Conservation (phyloP, 2,113 vertebrate genomes). For the Chloropsis hardwickii region DNA sequence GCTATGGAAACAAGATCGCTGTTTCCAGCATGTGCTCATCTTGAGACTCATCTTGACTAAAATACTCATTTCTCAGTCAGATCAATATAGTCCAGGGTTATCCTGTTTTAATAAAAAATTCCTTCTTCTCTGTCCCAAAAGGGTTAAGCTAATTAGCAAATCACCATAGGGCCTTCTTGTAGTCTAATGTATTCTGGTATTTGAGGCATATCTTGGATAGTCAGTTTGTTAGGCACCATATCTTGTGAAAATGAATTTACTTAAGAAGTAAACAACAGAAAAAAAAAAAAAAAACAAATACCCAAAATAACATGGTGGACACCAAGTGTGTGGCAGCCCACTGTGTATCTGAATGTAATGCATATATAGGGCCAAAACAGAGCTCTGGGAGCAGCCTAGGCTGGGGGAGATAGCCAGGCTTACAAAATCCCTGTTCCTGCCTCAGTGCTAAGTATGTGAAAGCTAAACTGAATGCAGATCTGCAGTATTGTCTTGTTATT, state of each 20-base stretch:
- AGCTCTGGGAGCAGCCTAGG: not conserved
- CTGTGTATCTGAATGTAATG: not conserved
- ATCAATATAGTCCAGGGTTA: slow-evolving; percentile 47
- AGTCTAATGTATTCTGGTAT: slow-evolving; percentile 35
- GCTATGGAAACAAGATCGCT: slow-evolving; percentile 55
- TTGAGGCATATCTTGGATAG: slow-evolving; percentile 17
- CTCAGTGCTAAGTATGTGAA: not conserved
- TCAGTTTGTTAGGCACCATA: not conserved
- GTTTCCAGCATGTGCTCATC: slow-evolving; percentile 33
- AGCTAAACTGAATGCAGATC: not conserved
- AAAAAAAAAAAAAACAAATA: not conserved
- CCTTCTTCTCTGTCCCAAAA: slow-evolving; percentile 24
- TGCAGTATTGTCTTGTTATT: not conserved
- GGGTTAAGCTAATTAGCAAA: slow-evolving; percentile 57
- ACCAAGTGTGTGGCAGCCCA: not conserved
- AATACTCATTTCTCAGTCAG: slow-evolving; percentile 36
- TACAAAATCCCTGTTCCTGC: not conserved
- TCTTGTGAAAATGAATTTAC: slow-evolving; percentile 16
- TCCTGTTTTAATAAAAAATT: slow-evolving; percentile 59
- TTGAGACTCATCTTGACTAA: slow-evolving; percentile 43
- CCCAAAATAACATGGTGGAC: not conserved
- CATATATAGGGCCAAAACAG: not conserved
- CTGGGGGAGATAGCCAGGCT: not conserved
- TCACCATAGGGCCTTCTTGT: slow-evolving; percentile 28
- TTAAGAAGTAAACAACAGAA: not conserved